Evolutionary conservation across 2,888 invertebrate genomes (phyloP).

Genomic region (Lasioglossum oenotherae): DNA sequence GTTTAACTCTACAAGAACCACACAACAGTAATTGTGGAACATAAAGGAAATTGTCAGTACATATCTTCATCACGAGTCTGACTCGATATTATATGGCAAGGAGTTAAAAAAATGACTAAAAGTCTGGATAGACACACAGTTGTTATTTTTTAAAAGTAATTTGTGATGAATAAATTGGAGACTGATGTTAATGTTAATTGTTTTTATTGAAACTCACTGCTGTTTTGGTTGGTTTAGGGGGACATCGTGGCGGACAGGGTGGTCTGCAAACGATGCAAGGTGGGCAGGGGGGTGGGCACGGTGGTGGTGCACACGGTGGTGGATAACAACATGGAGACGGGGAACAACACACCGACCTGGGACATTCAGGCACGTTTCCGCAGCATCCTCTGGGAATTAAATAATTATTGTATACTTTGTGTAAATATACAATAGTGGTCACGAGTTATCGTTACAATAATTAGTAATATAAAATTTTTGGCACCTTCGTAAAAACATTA

Average conservation of each 20-base stretch:
- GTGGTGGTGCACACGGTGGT: slow-evolving; percentile 26
- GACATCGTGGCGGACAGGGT: slow-evolving; percentile 49
- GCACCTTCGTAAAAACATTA: neutral
- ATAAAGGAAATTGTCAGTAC: too few relatives aligned
- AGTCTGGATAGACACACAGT: too few relatives aligned
- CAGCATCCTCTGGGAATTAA: neutral
- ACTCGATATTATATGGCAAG: too few relatives aligned
- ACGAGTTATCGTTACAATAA: neutral
- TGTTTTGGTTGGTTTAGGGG: slow-evolving; percentile 64
- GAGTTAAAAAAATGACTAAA: too few relatives aligned
- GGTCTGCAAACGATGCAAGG: slow-evolving; percentile 51
- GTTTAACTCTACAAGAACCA: too few relatives aligned
- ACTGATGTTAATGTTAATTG: neutral
- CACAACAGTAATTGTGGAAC: too few relatives aligned
- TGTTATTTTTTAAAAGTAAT: too few relatives aligned
- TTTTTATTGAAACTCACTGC: slow-evolving; percentile 51
- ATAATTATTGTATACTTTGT: neutral
- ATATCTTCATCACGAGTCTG: too few relatives aligned
- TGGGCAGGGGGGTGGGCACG: slow-evolving; percentile 28
- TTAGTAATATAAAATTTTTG: neutral
- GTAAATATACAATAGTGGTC: neutral
- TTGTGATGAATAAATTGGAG: too few relatives aligned
- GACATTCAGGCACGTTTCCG: neutral
- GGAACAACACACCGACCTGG: slow-evolving; percentile 20
- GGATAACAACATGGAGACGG: slow-evolving; percentile 7